Evolutionary conservation across 2,888 invertebrate genomes (phyloP).

Genomic region (Clostera curtula): DNA sequence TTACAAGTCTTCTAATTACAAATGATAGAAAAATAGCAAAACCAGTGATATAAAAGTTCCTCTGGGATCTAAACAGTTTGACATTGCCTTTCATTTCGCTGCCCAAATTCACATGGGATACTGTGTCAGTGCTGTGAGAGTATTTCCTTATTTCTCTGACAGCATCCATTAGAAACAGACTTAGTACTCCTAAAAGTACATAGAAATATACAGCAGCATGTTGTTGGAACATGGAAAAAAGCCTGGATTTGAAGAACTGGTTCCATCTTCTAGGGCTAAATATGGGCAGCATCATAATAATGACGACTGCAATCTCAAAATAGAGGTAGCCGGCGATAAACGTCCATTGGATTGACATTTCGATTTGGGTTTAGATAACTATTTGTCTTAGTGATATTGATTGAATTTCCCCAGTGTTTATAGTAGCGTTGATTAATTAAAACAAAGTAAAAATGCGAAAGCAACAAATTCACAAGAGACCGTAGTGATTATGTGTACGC

Average conservation of each 20-base stretch:
- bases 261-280: constrained; percentile 86
- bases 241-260: constrained; percentile 81
- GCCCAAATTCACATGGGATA: constrained; percentile 59
- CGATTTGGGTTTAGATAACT: constrained; percentile 15
- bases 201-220: constrained; percentile 82
- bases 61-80: constrained; percentile 83
- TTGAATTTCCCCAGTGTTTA: too few species aligned
- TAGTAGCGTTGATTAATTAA: too few species aligned
- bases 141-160: constrained; percentile 83
- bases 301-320: constrained; percentile 77
- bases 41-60: constrained; percentile 87
- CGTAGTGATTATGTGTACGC: too few species aligned
- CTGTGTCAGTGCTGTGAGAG: constrained; percentile 56
- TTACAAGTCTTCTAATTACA: constrained; percentile 78
- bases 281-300: constrained; percentile 79
- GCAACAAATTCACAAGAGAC: too few species aligned
- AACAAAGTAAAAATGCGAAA: too few species aligned
- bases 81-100: constrained; percentile 80
- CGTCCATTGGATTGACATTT: constrained; percentile 88
- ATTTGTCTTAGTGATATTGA: too few species aligned
- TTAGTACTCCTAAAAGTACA: constrained; percentile 72
- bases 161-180: constrained; percentile 81
- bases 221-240: constrained; percentile 76
- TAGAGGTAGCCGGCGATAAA: constrained; percentile 83
- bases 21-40: constrained; percentile 83